Base-by-base conservation (phyloP, 2,797 vertebrate species). In the Notolepis coatsorum region DNA sequence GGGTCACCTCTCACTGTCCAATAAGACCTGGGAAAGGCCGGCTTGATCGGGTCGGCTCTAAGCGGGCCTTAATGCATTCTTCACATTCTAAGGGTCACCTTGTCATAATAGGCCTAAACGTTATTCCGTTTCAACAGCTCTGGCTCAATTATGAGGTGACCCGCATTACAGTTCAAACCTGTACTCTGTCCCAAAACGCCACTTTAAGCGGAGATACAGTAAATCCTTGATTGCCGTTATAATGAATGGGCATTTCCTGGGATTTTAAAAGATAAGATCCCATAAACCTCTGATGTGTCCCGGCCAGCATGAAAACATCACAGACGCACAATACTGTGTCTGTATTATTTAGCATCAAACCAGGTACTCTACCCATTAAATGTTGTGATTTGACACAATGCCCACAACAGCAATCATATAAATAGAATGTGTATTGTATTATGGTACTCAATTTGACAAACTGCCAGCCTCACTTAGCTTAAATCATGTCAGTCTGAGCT, bases 401-500 rank as follows among this genome's bases (percentile, higher is more conserved):
- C 80, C 81, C 79, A 82, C 73, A 65, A 59, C 75, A 66, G 73
- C 21, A 4, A 27, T 61, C 60, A 71, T 50, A 65, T 71, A 79
- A 61, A 61, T 3, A 23, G 33, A 69, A 12, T 27, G 50, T 23
- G 60, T 68, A 83, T 81, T 80, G 23, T 48, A 78, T 81, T 68
- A 80, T 10, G 37, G 50, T 27, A 10, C 60, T 61, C 76, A 43
- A 54, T 46, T 63, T 80, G 23, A 82, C 71, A 68, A 73, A 42
- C 67, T 75, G 75, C 65, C 75, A 77, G 8, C 54, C 27, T 72
- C 74, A 50, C 49, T 86, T 62, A 72, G 15, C 55, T 61, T 65
- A 53, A 60, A 41, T n/a, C 21, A 55, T 50, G 21, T 50, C 64
- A 58, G 24, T 48, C 56, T 2, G 17, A 70, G 53, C 27, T 55